Base-by-base conservation (phyloP, 1,140 invertebrate species). In the Drosophila equinoxialis region DNA sequence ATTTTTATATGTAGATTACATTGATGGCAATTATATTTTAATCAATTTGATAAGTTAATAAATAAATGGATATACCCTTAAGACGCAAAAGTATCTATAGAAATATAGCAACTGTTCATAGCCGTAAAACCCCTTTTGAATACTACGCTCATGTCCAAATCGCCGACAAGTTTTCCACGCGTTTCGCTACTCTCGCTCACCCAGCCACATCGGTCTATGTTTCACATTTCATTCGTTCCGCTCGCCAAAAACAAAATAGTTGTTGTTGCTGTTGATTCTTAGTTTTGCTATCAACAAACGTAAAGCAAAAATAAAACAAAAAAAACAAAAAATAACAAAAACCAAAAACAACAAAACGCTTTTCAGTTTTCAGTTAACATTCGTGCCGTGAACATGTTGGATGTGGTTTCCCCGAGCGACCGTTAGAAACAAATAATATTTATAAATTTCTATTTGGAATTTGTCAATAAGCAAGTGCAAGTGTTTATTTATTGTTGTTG, bases 311-410 rank as follows among this genome's bases (percentile, higher is more conserved):
- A 17, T 6, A 30, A 30, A 30, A 48, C 14, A 48, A 17, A 20
- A 8, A 20, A 4, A 48, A 17, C 10, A 8, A 20, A 4, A 45
- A 48, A 17, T 20, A 30, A 30, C 30, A 30, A 30, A 30, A 30
- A 30, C 30, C 30, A 30, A 30, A 48, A 48, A 51, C 76, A 71
- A 69, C 69, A 73, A 72, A 65, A 77, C 62, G 65, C 35, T 39
- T 13, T 39, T 39, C 11, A 51, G 58, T 79, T 77, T 73, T 78
- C 64, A 84, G 68, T 80, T 89, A 83, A 84, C 65, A 80, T 79
- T 89, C 80, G 84, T 72, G 68, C 77, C 80, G 75, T 70, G 54
- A 78, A 81, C 80, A 80, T 84, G 80, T 68, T 69, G 71, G 73
- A 69, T 62, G 81, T 62, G 71, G 71, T 79, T 74, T 66, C 81